phyloP scores from a whole-genome alignment of 2,888 invertebrate genomes.

The Zonitis immaculata region DNA sequence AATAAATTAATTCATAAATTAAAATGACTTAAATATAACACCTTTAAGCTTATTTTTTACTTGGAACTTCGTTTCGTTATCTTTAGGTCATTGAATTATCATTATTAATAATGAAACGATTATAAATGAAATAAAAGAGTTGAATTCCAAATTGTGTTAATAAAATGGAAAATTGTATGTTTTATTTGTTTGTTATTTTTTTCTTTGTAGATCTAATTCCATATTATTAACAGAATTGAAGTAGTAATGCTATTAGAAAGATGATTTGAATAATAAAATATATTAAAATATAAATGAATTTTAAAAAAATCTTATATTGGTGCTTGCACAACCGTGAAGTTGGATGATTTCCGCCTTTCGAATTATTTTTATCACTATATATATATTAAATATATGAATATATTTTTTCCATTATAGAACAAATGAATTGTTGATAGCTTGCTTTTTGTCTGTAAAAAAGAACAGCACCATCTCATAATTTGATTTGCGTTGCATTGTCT shows the following conservation, averaged over 20 bases:
- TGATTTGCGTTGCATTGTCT: neutral
- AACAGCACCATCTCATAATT: neutral
- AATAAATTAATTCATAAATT: no score
- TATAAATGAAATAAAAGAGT: conserved; percentile 14
- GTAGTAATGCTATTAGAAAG: conserved; percentile 20
- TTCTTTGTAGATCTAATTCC: no score
- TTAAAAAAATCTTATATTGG: conserved; percentile 36
- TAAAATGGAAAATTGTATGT: neutral
- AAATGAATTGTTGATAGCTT: neutral
- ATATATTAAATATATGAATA: neutral
- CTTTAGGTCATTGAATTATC: conserved; percentile 28
- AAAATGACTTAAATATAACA: conserved; percentile 28
- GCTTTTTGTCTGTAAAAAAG: neutral
- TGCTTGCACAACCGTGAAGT: conserved; percentile 42
- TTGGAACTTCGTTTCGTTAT: conserved; percentile 19
- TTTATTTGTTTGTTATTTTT: no score
- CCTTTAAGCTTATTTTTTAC: conserved; percentile 28
- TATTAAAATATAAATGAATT: conserved; percentile 23
- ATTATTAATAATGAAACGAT: conserved; percentile 18
- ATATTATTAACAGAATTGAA: conserved; percentile 15
- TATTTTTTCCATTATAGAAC: conserved; percentile 1
- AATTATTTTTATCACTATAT: conserved; percentile 4
- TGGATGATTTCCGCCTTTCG: conserved; percentile 26
- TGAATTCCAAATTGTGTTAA: neutral
- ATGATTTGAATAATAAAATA: conserved; percentile 21